A percentile compares a stretch with the other conserved stretches of the same genome.
These are phyloP conservation scores for Myotis pilosus DNA, from an alignment of 2,797 vertebrate genomes.

Conservation along the genomic window DNA sequence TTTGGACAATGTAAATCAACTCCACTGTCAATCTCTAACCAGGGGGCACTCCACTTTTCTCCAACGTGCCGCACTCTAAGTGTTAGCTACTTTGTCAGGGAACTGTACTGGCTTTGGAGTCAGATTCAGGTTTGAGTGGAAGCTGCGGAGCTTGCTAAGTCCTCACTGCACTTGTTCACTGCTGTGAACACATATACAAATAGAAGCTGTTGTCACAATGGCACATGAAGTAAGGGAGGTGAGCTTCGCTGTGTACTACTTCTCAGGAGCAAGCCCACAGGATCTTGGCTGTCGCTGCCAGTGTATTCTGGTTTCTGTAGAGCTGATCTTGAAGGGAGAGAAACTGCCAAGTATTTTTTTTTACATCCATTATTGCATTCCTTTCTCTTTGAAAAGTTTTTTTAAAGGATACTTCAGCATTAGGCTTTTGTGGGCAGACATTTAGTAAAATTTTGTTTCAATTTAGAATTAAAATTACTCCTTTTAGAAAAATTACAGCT, in stretches of 20 bases:
- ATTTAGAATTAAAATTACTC: conserved; percentile 27
- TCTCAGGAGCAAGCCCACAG: not conserved
- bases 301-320: not conserved
- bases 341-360: not conserved
- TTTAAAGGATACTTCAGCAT: conserved; percentile 5
- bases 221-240: not conserved
- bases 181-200: not conserved
- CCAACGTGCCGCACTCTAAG: not conserved
- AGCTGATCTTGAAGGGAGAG: not conserved
- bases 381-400: not conserved
- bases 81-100: not conserved
- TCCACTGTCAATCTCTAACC: not conserved
- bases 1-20: not conserved
- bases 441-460: conserved; percentile 60
- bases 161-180: not conserved
- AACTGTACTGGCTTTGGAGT: not conserved
- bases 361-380: not conserved
- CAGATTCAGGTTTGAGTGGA: not conserved
- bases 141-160: not conserved
- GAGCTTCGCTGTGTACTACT: not conserved
- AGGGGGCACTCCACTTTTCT: not conserved
- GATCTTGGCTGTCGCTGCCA: not conserved
- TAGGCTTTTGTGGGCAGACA: not conserved
- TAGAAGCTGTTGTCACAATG: not conserved
- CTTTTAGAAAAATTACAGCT: conserved; percentile 54